Evolutionary conservation across 1,140 invertebrate species (phyloP), one percentile per base, ranked within the genome.

Genomic region (Brachionus paranguensis): DNA sequence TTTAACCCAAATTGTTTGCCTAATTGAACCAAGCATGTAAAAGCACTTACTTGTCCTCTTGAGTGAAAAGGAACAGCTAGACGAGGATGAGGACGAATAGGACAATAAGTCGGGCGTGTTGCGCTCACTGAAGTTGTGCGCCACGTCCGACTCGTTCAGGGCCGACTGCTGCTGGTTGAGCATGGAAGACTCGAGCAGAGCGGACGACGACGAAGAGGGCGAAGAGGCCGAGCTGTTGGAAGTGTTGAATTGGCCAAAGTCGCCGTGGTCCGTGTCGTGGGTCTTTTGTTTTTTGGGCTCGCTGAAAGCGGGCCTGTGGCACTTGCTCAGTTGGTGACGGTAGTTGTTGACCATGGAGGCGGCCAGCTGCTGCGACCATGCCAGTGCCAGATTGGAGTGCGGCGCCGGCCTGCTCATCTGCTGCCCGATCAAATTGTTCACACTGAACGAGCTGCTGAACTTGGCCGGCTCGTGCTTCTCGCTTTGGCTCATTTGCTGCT

Each of bases 381-480:
- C 68, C 33, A 43, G 0, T 4, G 68, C 68, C 17, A 72, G 8
- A 8, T 10, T 37, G 11, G 33, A 14, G 17, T 72, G 68, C 33
- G 33, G 33, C 6, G 37, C 33, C n/a, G 68, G 33, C 24, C 33
- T 72, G 27, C 27, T 68, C 65, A 33, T 14, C 20, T 37, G 17
- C 10, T 72, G 68, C 0, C 68, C 37, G 3, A 72, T 43, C 43
- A 72, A 20, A 43, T 43, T 72, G 20, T 72, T 72, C 33, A 72
- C 68, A 10, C 68, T 72, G 33, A 72, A 72, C 12, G 68, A 72
- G 33, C 68, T 72, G 41, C n/a, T 72, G 41, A 72, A 72, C 17
- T 72, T 72, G 20, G 68, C 27, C n/a, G 29, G 68, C 17, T 72
- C 68, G 29, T 43, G 68, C 20, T 72, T 37, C 1, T 72, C 68